Percentiles rank a stretch among this genome's conserved stretches.
Conservation (phyloP, 2,888 invertebrate species). For the Acrobasis suavella region DNA sequence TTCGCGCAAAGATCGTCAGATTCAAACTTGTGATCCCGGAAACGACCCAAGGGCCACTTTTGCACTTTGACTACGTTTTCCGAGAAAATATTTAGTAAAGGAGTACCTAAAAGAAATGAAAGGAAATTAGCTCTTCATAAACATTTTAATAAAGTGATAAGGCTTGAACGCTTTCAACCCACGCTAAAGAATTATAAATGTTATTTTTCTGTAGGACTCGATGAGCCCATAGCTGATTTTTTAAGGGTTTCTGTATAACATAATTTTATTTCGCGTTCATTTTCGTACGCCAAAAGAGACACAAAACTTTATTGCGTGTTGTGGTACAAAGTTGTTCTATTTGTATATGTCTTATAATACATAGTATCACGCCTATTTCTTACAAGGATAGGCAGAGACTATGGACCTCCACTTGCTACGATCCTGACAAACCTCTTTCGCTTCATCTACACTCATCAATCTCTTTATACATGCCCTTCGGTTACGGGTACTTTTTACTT, state of each 20-base stretch:
- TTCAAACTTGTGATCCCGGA: constrained; percentile 26
- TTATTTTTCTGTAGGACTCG: not conserved
- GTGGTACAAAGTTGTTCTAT: too few species aligned
- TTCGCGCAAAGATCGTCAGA: constrained; percentile 23
- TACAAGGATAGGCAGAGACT: too few species aligned
- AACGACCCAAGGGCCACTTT: constrained; percentile 25
- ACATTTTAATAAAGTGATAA: constrained; percentile 24
- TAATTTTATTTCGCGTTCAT: not conserved
- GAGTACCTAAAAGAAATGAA: constrained; percentile 23
- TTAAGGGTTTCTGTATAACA: not conserved
- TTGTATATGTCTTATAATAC: too few species aligned
- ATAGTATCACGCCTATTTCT: too few species aligned
- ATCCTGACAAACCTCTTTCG: too few species aligned
- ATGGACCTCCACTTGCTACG: too few species aligned
- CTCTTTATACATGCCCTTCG: too few species aligned
- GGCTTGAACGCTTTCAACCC: constrained; percentile 9
- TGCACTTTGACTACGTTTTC: constrained; percentile 19
- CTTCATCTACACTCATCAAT: too few species aligned
- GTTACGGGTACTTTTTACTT: too few species aligned
- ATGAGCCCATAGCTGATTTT: not conserved
- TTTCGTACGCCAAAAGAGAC: too few species aligned
- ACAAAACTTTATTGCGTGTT: too few species aligned
- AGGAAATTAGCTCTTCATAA: constrained; percentile 21
- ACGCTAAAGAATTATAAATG: constrained; percentile 15
- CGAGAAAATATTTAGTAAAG: constrained; percentile 16